Conservation (phyloP, 2,888 invertebrate genomes). For the Pogonocherus hispidulus region DNA sequence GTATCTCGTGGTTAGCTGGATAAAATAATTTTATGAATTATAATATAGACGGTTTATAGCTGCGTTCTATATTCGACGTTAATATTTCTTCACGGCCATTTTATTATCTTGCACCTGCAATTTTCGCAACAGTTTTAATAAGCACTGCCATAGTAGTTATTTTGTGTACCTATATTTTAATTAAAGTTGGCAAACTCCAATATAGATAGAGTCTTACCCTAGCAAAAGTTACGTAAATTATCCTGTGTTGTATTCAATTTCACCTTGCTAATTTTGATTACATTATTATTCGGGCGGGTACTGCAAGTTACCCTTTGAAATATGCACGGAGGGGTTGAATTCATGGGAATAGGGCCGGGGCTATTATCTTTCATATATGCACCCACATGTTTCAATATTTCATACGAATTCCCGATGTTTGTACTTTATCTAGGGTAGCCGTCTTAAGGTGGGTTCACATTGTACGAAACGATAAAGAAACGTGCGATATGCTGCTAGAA, state of each 20-base stretch:
- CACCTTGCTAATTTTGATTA: constrained; percentile 4
- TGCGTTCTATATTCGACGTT: too few relatives aligned
- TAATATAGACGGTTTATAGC: too few relatives aligned
- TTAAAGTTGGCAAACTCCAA: background rate
- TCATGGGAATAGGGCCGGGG: background rate
- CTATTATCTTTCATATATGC: background rate
- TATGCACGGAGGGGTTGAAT: background rate
- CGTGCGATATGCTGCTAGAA: too few relatives aligned
- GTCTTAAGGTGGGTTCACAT: too few relatives aligned
- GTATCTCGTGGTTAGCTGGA: too few relatives aligned
- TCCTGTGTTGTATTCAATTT: background rate
- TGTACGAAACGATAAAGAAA: too few relatives aligned
- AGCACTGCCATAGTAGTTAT: background rate
- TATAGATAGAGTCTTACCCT: background rate
- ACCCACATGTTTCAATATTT: background rate
- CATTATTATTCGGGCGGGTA: constrained; percentile 6
- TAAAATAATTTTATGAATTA: too few relatives aligned
- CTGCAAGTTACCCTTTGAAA: background rate
- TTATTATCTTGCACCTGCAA: too few relatives aligned
- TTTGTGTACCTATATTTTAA: background rate
- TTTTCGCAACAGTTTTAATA: background rate
- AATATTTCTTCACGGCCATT: too few relatives aligned
- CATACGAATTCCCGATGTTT: background rate
- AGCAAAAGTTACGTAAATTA: constrained; percentile 4
- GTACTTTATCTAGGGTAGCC: too few relatives aligned